Evolutionary conservation across 2,113 vertebrate species (phyloP).

Genomic region (Meriones unguiculatus): DNA sequence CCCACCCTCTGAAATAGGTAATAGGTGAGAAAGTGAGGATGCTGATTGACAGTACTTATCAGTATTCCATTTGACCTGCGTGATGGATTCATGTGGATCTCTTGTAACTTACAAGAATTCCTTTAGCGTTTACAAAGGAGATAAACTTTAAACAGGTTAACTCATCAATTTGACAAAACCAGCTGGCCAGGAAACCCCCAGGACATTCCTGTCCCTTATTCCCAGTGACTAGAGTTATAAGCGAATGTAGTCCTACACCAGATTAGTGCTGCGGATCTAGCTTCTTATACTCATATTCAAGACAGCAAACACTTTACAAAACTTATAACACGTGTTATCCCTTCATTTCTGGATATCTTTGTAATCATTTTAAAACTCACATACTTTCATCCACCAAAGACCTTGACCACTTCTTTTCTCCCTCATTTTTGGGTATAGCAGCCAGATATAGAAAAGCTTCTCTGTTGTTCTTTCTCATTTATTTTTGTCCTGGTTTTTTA

Average conservation of each 20-base stretch:
- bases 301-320: neutral
- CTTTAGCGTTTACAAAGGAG: no score
- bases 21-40: no score
- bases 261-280: rapidly evolving
- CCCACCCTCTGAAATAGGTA: no score
- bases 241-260: neutral
- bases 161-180: neutral
- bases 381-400: neutral
- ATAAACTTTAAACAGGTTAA: no score
- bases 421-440: neutral
- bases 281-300: neutral
- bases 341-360: neutral
- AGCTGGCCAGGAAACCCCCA: neutral
- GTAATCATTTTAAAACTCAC: neutral
- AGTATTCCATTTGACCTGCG: no score
- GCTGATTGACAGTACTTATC: no score
- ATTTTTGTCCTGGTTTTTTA: neutral
- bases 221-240: no score
- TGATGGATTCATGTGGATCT: no score
- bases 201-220: no score
- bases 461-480: neutral
- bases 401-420: neutral
- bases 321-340: no score
- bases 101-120: no score
- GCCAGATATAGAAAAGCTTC: neutral